Evolutionary conservation across 2,888 invertebrate species (phyloP), one percentile per base, ranked within the genome.

Genomic region (Agrenia bidenticulata): DNA sequence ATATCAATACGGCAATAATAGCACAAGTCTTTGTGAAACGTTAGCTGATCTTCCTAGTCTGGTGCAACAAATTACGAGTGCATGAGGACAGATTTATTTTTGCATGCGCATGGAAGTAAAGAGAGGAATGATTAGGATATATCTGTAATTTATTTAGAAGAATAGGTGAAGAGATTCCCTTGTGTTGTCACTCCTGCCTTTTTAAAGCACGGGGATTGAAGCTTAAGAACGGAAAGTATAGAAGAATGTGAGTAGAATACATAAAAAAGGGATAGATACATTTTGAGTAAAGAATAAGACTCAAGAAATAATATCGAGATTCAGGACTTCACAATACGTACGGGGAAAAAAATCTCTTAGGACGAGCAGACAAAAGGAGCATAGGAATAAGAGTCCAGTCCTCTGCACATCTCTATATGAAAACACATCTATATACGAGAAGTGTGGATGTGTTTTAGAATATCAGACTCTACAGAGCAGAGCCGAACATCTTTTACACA

Each of bases 91-190:
- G n/a, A n/a, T n/a, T n/a, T n/a, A n/a, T n/a, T n/a, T n/a, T n/a
- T n/a, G n/a, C n/a, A n/a, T n/a, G n/a, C n/a, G n/a, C n/a, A n/a
- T n/a, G n/a, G n/a, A n/a, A n/a, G n/a, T n/a, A n/a, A n/a, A n/a
- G 32, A 32, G 32, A 32, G 32, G 32, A 11, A 32, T 32, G 32
- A 32, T 32, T 32, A 32, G 32, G 32, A 32, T 32, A 32, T 32
- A 32, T 45, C n/a, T 5, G 45, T 55, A 55, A 55, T 55, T 55
- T 55, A 55, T 55, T 55, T 55, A 55, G 55, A 19, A 24, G 51
- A 26, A 55, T 55, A 55, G 55, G 55, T 55, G 55, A 26, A 55
- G 55, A 55, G 55, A 55, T 55, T 55, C 27, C 55, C 55, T 55
- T 27, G 32, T 45, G 45, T 45, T 45, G 45, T 45, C 45, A 45